Evolutionary conservation across 2,888 invertebrate species (phyloP).

Genomic region (Plemyria rubiginata): DNA sequence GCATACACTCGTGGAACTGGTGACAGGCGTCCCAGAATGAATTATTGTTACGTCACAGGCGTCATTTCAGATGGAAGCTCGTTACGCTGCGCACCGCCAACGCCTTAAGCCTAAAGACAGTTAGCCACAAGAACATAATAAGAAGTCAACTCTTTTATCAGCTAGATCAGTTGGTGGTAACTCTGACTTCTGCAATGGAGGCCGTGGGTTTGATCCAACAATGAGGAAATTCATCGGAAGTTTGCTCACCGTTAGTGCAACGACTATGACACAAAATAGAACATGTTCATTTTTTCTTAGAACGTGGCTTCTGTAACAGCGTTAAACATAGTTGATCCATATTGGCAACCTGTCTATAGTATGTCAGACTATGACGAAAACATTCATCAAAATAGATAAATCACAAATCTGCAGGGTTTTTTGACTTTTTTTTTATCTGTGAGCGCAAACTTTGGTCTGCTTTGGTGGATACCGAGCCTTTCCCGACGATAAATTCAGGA

Average conservation of each 20-base stretch:
- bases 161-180: too few species aligned
- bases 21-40: slow-evolving; percentile 51
- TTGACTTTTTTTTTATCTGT: background rate
- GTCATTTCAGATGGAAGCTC: slow-evolving; percentile 48
- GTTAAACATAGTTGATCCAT: too few species aligned
- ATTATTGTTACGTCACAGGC: slow-evolving; percentile 51
- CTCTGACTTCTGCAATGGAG: too few species aligned
- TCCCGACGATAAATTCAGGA: slow-evolving; percentile 47
- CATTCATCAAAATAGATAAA: background rate
- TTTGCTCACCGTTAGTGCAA: too few species aligned
- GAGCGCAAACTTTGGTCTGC: slow-evolving; percentile 1
- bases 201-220: too few species aligned
- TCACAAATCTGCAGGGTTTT: background rate
- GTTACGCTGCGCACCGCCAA: slow-evolving; percentile 47
- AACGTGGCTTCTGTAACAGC: too few species aligned
- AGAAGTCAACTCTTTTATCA: background rate
- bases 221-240: too few species aligned
- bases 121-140: slow-evolving; percentile 17
- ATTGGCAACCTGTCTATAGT: too few species aligned
- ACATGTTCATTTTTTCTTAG: too few species aligned
- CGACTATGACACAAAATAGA: too few species aligned
- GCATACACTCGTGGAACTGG: slow-evolving; percentile 45
- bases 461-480: slow-evolving; percentile 15
- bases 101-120: slow-evolving; percentile 24
- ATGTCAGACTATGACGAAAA: background rate